phyloP scores from a whole-genome alignment of 1,140 invertebrate species.

The Luehdorfia chinensis region DNA sequence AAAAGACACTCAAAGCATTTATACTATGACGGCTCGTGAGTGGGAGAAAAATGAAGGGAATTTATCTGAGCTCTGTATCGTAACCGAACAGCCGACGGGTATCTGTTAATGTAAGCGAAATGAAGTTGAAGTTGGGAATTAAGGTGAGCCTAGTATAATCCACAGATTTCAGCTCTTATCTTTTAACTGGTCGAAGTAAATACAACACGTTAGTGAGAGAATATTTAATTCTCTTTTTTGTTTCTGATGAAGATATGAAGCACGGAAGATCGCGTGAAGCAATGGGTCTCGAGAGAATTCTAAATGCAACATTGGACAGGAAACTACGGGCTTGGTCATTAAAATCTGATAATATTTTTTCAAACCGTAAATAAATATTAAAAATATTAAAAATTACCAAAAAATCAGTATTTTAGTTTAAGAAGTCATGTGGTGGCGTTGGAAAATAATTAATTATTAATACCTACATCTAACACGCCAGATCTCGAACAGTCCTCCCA shows the following conservation, averaged over 20 bases:
- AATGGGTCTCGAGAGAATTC: slow-evolving; percentile 10
- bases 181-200: slow-evolving; percentile 3
- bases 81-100: slow-evolving; percentile 32
- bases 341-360: not conserved
- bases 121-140: slow-evolving; percentile 24
- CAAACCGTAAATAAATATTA: not conserved
- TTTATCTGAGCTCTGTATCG: slow-evolving; percentile 61
- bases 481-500: too few species aligned
- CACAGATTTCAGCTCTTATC: slow-evolving; percentile 20
- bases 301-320: slow-evolving; percentile 6
- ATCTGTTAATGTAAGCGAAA: slow-evolving; percentile 49
- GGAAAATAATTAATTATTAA: too few species aligned
- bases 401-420: too few species aligned
- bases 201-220: slow-evolving; percentile 13
- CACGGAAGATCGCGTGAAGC: slow-evolving; percentile 18
- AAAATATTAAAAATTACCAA: too few species aligned
- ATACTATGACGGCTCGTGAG: slow-evolving; percentile 55
- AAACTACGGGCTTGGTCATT: slow-evolving; percentile 10
- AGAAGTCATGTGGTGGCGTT: too few species aligned
- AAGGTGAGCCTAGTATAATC: slow-evolving; percentile 5
- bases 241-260: slow-evolving; percentile 14
- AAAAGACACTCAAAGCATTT: slow-evolving; percentile 63
- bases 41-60: slow-evolving; percentile 60
- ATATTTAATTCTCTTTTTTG: slow-evolving; percentile 11
- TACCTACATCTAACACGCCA: too few species aligned